These are phyloP conservation scores for Macrobrachium rosenbergii DNA, from an alignment of 1,140 invertebrate species.

Conservation along the genomic window DNA sequence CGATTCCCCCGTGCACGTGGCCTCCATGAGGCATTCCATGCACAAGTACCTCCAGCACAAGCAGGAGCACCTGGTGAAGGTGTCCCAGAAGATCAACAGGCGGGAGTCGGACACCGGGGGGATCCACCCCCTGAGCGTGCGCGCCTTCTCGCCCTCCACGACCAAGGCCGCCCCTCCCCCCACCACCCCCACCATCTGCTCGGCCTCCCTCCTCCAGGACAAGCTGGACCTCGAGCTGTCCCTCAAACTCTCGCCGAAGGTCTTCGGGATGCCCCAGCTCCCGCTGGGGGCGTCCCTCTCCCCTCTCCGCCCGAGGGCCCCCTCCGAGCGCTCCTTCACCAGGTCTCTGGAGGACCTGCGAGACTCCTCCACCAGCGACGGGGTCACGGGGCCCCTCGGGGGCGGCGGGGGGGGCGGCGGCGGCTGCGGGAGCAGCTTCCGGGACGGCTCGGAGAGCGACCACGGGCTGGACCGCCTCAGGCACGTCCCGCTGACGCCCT, in stretches of 20 bases:
- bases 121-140: constrained; percentile 58
- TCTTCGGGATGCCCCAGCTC: constrained; percentile 61
- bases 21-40: constrained; percentile 69
- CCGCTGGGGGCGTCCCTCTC: constrained; percentile 36
- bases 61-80: constrained; percentile 65
- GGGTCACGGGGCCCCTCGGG: constrained; percentile 52
- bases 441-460: constrained; percentile 66
- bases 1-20: constrained; percentile 65
- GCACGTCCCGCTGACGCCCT: constrained; percentile 47
- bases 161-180: constrained; percentile 55
- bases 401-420: constrained; percentile 55
- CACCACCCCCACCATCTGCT: constrained; percentile 24
- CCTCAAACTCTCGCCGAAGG: constrained; percentile 65
- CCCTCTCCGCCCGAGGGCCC: constrained; percentile 61
- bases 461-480: constrained; percentile 63
- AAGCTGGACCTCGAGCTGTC: constrained; percentile 60
- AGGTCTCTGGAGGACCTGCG: constrained; percentile 67
- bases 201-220: constrained; percentile 20
- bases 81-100: constrained; percentile 66
- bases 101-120: constrained; percentile 60
- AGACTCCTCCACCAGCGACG: constrained; percentile 66
- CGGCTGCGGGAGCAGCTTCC: constrained; percentile 54
- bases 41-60: constrained; percentile 68
- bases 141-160: constrained; percentile 58
- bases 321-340: constrained; percentile 67